Evolutionary conservation across 2,797 vertebrate species (phyloP).

Genomic region (Bradypus variegatus): DNA sequence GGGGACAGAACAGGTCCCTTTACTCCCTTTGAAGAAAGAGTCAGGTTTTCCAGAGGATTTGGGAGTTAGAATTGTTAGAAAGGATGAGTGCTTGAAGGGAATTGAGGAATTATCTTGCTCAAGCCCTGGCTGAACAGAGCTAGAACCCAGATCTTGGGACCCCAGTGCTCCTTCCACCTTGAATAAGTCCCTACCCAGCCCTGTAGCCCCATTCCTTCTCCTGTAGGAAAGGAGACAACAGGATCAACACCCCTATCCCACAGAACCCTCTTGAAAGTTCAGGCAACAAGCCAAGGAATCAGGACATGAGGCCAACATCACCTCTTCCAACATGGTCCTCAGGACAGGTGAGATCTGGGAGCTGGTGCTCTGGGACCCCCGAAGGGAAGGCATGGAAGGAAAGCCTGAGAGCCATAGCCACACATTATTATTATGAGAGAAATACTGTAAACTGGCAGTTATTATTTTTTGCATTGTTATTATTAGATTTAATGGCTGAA

Average conservation of each 20-base stretch:
- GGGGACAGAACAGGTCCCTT: neutral
- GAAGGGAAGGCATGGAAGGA: neutral
- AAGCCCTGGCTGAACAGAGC: neutral
- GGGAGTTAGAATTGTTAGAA: neutral
- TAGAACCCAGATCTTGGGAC: neutral
- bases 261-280: neutral
- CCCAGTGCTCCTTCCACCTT: neutral
- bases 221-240: neutral
- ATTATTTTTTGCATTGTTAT: constrained; percentile 43
- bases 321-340: neutral
- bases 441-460: constrained; percentile 18
- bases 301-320: neutral
- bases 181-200: neutral
- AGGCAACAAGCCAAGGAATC: accelerated
- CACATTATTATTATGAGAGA: neutral
- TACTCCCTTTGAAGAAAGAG: neutral
- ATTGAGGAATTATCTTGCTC: too few relatives aligned
- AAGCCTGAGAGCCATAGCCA: neutral
- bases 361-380: neutral
- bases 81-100: neutral
- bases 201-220: neutral
- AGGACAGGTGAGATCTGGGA: neutral
- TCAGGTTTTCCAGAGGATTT: neutral
- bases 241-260: accelerated
- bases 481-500: constrained; percentile 67